Percentiles rank a stretch among this genome's conserved stretches.
phyloP scores from a whole-genome alignment of 2,888 invertebrate species.

The Heliconius charithonia region DNA sequence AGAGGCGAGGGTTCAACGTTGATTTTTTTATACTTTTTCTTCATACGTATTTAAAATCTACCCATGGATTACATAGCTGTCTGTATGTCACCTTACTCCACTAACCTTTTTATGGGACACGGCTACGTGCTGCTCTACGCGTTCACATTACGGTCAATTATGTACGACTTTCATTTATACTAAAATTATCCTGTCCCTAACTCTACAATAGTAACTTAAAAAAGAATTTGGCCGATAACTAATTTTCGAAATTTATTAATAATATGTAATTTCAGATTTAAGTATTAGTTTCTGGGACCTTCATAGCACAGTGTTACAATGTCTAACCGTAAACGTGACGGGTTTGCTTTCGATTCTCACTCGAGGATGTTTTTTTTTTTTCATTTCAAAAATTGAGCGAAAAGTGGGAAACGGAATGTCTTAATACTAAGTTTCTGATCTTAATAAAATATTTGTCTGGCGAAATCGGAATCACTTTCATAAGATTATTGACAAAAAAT shows the following conservation, averaged over 20 bases:
- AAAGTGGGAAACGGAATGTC: no score
- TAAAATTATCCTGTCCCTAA: not conserved
- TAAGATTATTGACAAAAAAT: no score
- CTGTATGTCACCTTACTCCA: not conserved
- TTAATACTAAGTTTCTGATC: no score
- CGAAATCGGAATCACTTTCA: not conserved
- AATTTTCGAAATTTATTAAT: not conserved
- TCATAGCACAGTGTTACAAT: not conserved
- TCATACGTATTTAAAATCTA: not conserved
- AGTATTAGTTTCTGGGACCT: not conserved
- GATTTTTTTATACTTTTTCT: no score
- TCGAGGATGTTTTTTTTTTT: not conserved
- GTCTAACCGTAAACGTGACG: no score
- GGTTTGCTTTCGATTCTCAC: not conserved
- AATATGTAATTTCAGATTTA: not conserved
- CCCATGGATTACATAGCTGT: not conserved
- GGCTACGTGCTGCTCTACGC: slow-evolving; percentile 16
- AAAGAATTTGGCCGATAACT: not conserved
- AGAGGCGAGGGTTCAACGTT: no score
- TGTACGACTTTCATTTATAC: not conserved
- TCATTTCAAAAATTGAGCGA: not conserved
- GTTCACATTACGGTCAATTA: not conserved
- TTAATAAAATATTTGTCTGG: no score
- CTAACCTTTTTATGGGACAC: not conserved
- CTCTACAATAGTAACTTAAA: not conserved